A percentile compares a stretch with the other conserved stretches of the same genome.
Evolutionary conservation across 1,140 invertebrate genomes (phyloP).

Genomic region (Mya arenaria): DNA sequence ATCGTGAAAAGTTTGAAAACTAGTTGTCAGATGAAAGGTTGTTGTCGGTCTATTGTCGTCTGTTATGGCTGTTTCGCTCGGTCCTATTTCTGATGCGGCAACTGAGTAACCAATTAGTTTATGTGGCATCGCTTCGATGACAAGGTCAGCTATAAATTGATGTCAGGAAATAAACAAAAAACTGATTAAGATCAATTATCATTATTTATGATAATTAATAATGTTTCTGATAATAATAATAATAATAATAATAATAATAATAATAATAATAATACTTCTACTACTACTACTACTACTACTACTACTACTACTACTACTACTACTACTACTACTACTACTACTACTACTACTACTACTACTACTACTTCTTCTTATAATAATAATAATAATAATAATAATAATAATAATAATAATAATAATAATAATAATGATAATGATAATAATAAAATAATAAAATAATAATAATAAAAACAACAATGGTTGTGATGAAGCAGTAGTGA

Average conservation of each 20-base stretch:
- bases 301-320: background rate
- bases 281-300: background rate
- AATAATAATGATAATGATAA: conserved; percentile 6
- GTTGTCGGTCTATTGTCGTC: background rate
- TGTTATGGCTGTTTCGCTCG: background rate
- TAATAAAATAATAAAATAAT: conserved; percentile 12
- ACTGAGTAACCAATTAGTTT: background rate
- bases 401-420: conserved; percentile 18
- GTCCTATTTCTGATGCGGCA: background rate
- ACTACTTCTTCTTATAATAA: conserved; percentile 1
- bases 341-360: background rate
- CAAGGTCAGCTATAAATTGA: conserved; percentile 24
- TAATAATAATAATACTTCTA: conserved; percentile 4
- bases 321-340: background rate
- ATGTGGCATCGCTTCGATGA: conserved; percentile 38
- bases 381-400: conserved; percentile 11
- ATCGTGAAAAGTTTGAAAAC: no score
- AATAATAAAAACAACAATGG: conserved; percentile 6
- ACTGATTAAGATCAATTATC: background rate
- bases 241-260: conserved; percentile 3
- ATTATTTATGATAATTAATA: conserved; percentile 19
- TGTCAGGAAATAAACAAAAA: background rate
- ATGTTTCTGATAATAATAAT: conserved; percentile 9
- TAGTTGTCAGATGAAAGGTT: no score
- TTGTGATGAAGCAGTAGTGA: background rate